Percentiles rank a stretch among this genome's conserved stretches.
Conservation (phyloP, 2,797 vertebrate species). For the Xyrichtys novacula region DNA sequence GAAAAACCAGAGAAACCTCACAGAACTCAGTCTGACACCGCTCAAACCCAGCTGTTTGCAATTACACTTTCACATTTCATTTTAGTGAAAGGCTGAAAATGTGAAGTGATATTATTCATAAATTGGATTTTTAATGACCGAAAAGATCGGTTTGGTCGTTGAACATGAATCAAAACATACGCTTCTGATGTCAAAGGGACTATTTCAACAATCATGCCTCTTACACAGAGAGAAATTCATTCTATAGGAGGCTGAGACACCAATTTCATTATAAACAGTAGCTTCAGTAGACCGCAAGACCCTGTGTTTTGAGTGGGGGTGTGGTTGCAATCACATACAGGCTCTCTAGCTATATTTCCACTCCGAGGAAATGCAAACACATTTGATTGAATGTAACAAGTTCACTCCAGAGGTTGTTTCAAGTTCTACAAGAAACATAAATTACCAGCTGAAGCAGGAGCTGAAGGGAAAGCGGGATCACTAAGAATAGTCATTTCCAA, state of each 20-base stretch:
- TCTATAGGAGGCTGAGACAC: not conserved
- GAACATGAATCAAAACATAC: not conserved
- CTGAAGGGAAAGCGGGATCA: constrained; percentile 18
- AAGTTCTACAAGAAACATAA: constrained; percentile 28
- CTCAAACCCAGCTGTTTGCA: constrained; percentile 5
- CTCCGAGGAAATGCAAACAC: constrained; percentile 36
- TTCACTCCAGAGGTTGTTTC: constrained; percentile 21
- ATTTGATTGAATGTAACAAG: constrained; percentile 55
- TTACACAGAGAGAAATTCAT: constrained; percentile 13
- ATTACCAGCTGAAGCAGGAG: not conserved
- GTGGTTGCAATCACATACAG: constrained; percentile 38
- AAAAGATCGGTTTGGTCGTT: not conserved
- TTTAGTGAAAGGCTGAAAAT: constrained; percentile 11
- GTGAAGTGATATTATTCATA: constrained; percentile 13
- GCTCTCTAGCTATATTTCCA: constrained; percentile 13
- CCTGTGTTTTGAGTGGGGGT: constrained; percentile 14
- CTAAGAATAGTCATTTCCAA: constrained; percentile 25
- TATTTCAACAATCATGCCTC: not conserved
- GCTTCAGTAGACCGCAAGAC: constrained; percentile 1
- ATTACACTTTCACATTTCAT: not conserved
- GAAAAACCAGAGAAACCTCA: constrained; percentile 11
- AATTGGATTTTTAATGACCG: not conserved
- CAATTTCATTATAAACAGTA: not conserved
- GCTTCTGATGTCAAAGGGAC: not conserved
- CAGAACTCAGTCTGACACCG: not conserved